phyloP scores from a whole-genome alignment of 2,113 vertebrate genomes.

The Psettodes erumei region DNA sequence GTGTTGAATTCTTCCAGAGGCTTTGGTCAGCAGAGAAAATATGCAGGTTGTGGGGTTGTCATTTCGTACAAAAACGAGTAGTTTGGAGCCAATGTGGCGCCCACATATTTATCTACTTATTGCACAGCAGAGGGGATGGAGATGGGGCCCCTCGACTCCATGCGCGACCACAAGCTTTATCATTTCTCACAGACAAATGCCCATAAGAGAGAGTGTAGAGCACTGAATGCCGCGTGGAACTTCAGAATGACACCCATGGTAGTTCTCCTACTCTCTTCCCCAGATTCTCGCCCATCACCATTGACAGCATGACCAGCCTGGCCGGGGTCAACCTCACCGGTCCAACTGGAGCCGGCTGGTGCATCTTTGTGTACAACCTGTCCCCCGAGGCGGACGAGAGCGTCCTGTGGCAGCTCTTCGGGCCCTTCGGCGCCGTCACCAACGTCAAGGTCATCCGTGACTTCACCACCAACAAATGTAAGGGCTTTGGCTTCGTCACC shows the following conservation, averaged over 20 bases:
- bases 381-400: constrained; percentile 95
- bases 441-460: constrained; percentile 98
- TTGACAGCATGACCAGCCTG: constrained; percentile 91
- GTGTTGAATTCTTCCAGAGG: constrained; percentile 81
- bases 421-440: constrained; percentile 96
- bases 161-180: constrained; percentile 56
- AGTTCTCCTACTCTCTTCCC: constrained; percentile 91
- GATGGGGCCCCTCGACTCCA: constrained; percentile 70
- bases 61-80: constrained; percentile 72
- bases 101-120: constrained; percentile 69
- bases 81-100: constrained; percentile 73
- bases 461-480: constrained; percentile 98
- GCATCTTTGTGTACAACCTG: constrained; percentile 99
- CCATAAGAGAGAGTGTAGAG: constrained; percentile 61
- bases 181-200: constrained; percentile 57
- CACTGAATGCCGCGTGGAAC: constrained; percentile 71
- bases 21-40: constrained; percentile 82
- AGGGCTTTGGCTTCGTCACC: constrained; percentile 97
- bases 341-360: constrained; percentile 90
- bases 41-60: constrained; percentile 77
- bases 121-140: constrained; percentile 75
- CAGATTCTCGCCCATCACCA: constrained; percentile 93
- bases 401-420: constrained; percentile 98
- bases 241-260: constrained; percentile 93
- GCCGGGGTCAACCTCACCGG: constrained; percentile 90